Percentiles rank a stretch among this genome's conserved stretches.
Conservation (phyloP, 2,888 invertebrate genomes). For the Cybosia mesomella region DNA sequence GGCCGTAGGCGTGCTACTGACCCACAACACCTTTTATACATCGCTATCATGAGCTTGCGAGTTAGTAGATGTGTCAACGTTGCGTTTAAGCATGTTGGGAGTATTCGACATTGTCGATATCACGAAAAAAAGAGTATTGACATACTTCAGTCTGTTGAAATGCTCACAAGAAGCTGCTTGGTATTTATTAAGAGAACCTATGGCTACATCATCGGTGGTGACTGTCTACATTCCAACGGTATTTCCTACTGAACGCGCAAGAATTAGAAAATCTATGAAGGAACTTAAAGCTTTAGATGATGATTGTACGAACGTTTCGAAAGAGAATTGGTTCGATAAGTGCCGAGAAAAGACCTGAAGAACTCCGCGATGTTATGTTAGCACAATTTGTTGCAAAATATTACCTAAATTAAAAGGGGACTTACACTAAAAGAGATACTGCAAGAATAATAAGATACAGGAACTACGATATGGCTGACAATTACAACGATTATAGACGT, state of each 20-base stretch:
- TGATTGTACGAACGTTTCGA: slow-evolving; percentile 67
- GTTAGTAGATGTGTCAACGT: slow-evolving; percentile 32
- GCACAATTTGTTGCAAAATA: slow-evolving; percentile 68
- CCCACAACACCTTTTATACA: slow-evolving; percentile 54
- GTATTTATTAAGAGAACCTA: slow-evolving; percentile 53
- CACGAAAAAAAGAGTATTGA: slow-evolving; percentile 47
- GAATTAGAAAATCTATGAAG: slow-evolving; percentile 61
- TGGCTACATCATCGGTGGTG: slow-evolving; percentile 40
- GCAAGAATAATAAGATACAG: slow-evolving; percentile 61
- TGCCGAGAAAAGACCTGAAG: slow-evolving; percentile 67
- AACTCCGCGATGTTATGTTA: slow-evolving; percentile 58
- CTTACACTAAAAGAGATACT: slow-evolving; percentile 43
- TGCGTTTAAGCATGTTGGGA: slow-evolving; percentile 53
- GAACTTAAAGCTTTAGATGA: slow-evolving; percentile 58
- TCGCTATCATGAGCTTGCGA: slow-evolving; percentile 46
- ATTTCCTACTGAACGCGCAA: slow-evolving; percentile 59
- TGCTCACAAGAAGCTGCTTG: slow-evolving; percentile 68
- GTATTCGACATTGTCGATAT: slow-evolving; percentile 43
- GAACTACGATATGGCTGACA: slow-evolving; percentile 60
- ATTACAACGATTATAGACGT: slow-evolving; percentile 61
- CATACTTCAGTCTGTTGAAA: slow-evolving; percentile 46
- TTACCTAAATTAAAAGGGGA: slow-evolving; percentile 41
- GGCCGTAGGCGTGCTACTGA: slow-evolving; percentile 54
- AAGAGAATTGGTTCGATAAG: slow-evolving; percentile 67
- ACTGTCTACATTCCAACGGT: slow-evolving; percentile 51